Base-by-base conservation (phyloP, 2,888 invertebrate genomes). In the Lathronympha strigana region DNA sequence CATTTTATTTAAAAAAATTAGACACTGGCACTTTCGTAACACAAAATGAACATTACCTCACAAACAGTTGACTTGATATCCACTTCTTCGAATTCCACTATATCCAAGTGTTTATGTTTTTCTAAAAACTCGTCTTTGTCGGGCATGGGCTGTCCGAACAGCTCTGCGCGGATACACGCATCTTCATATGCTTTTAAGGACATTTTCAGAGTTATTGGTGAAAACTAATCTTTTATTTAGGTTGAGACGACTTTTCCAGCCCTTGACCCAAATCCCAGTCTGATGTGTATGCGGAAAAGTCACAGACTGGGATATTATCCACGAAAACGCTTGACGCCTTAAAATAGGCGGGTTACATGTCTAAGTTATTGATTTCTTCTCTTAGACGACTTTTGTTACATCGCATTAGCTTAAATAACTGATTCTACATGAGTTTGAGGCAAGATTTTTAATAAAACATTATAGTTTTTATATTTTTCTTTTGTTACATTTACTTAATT, bases 101-200 rank as follows among this genome's bases (percentile, higher is more conserved):
- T 92, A 68, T 91, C 90, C 67, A 92, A 81, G 77, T 92, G 90
- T 74, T 92, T 92, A 71, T 93, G 89, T 77, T 92, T 93, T 72
- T 88, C 91, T 77, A 94, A 83, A 83, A 94, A 96, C 68, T 95
- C 94, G 47, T 94, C 94, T 78, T 93, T 93, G 71, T 93, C 92
- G 0, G 96, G 96, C 73, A 93, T 93, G 40, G 94, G 93, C 66
- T 95, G 89, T 0, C 96, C 96, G 71, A 97, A 92, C 55, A 97
- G 86, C 81, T 97, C 96, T 0, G 96, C 96, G 67, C 96, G 91
- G 84, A 95, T 95, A 76, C 96, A 96, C 66, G 96, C 96, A 80
- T 95, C 94, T 83, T 95, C 94, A 76, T 96, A 96, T 15, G 95
- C 94, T 70, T 94, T 94, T 79, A 94, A 92, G 15, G 93, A 92